Percentiles rank a stretch among this genome's conserved stretches.
Evolutionary conservation across 2,888 invertebrate genomes (phyloP).

Genomic region (Crocallis elinguaria): DNA sequence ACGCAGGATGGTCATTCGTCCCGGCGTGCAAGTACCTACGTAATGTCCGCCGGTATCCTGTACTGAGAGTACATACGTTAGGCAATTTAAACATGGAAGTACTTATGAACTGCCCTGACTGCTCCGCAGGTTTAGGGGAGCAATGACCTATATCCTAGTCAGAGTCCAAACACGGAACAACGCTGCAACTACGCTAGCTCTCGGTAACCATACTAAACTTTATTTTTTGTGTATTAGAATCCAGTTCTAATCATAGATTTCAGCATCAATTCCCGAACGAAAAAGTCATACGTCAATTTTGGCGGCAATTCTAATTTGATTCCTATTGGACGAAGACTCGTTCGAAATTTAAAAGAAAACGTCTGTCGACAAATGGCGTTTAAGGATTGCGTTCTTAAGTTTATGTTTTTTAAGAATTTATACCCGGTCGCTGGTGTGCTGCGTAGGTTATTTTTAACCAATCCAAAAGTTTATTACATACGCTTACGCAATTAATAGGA

Average conservation of each 20-base stretch:
- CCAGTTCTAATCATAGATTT: slow-evolving; percentile 75
- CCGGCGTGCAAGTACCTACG: slow-evolving; percentile 50
- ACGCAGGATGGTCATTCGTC: slow-evolving; percentile 64
- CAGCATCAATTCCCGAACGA: slow-evolving; percentile 51
- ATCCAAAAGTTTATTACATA: slow-evolving; percentile 82
- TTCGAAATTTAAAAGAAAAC: slow-evolving; percentile 50
- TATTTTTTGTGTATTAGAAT: slow-evolving; percentile 79
- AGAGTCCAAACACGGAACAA: slow-evolving; percentile 59
- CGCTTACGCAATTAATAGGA: slow-evolving; percentile 82
- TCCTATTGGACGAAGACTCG: slow-evolving; percentile 60
- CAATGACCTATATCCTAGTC: slow-evolving; percentile 84
- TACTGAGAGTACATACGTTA: slow-evolving; percentile 79
- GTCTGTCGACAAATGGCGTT: slow-evolving; percentile 47
- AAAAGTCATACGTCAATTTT: slow-evolving; percentile 64
- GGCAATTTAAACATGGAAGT: slow-evolving; percentile 83
- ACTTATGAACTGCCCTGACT: slow-evolving; percentile 81
- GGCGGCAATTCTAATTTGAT: slow-evolving; percentile 67
- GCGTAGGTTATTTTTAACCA: slow-evolving; percentile 79
- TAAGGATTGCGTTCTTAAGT: slow-evolving; percentile 52
- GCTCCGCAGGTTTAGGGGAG: slow-evolving; percentile 83
- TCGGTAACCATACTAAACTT: slow-evolving; percentile 69
- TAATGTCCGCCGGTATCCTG: slow-evolving; percentile 69
- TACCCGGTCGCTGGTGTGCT: slow-evolving; percentile 68
- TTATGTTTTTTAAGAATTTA: slow-evolving; percentile 84
- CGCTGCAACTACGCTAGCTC: slow-evolving; percentile 61